Base-by-base conservation (phyloP, 2,888 invertebrate genomes). In the Antheraea assamensis region DNA sequence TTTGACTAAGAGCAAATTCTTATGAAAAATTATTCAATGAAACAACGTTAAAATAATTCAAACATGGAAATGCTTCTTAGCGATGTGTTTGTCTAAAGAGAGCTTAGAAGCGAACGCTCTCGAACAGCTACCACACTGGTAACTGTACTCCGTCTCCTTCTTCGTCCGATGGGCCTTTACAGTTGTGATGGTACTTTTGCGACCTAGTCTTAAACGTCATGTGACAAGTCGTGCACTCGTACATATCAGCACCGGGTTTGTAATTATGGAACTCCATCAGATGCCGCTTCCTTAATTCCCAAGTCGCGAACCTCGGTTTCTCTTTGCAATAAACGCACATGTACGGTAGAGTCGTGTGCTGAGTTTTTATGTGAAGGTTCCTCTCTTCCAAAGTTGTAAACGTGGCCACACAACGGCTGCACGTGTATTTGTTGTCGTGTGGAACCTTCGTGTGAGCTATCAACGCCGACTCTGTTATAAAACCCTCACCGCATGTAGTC, bases 81-180 rank as follows among this genome's bases (percentile, higher is more conserved):
- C 91, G 78, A 95, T 92, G 81, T 95, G 95, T 74, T 95, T 95
- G 75, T 95, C 95, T 35, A 95, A 81, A 35, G 95, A 94, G 70
- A 95, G 82, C 77, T 95, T 95, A 0, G 94, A 91, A 30, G 93
- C 94, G 77, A 95, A 95, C 0, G 92, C 91, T 72, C 93, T 90
- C 0, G 94, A 88, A 79, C 95, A 95, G 76, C 91, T 91, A 0
- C 88, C 90, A 73, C 95, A 95, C 0, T 94, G 91, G 76, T 91
- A 95, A 21, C 87, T 94, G 80, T 87, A 95, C 75, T 90, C 95
- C 1, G 87, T 88, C 79, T 88, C 93, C 77, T 90, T 95, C 86
- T 90, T 94, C 10, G 90, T 90, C 8, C 94, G 81, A 79, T 95
- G 95, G 0, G 91, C 90, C 78, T 92, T 93, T 0, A 93, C 93